Evolutionary conservation across 2,797 vertebrate species (phyloP), one percentile per base, ranked within the genome.

Genomic region (Pipistrellus pygmaeus): DNA sequence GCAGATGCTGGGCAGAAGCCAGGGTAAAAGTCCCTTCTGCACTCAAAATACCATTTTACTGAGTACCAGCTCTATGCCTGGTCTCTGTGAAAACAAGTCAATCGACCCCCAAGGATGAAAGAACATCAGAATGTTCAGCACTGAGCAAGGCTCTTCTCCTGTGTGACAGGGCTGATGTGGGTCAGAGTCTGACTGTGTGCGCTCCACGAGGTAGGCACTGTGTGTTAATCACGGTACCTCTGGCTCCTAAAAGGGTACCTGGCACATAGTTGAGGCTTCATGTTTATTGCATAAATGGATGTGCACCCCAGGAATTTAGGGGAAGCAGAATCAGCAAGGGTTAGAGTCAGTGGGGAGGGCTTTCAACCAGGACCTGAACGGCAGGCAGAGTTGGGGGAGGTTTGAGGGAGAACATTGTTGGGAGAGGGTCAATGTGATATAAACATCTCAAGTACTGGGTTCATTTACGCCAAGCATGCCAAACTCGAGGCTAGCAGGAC

Each of bases 401-500:
- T 32, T 1, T 76, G 73, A n/a, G 46, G n/a, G 30, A 76, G 46
- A 76, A 21, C 6, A 4, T 6, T 32, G 73, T 18, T 51, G n/a
- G 73, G 27, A 62, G 60, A 62, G 27, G 60, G 27, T 62, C 13
- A 62, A 30, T 62, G 60, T 62, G 12, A 62, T 27, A 62, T 30
- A 62, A 30, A 30, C 27, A 30, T 62, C 60, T 62, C 60, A 62
- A 62, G 60, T 15, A 30, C 12, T 2, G 14, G 60, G 60, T 62
- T 62, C 60, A 14, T 62, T 12, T 30, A 62, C 27, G 27, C 30
- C 27, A 62, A 62, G 60, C 60, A 62, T 62, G 12, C 27, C 12
- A 62, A 62, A 30, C 13, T 62, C 60, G 1, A 2, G 0, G 60
- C 27, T 12, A 2, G 60, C 6, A 2, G 27, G 27, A 6, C 5